Evolutionary conservation across 2,888 invertebrate genomes (phyloP), one percentile per base, ranked within the genome.

Genomic region (Thelaira solivaga): DNA sequence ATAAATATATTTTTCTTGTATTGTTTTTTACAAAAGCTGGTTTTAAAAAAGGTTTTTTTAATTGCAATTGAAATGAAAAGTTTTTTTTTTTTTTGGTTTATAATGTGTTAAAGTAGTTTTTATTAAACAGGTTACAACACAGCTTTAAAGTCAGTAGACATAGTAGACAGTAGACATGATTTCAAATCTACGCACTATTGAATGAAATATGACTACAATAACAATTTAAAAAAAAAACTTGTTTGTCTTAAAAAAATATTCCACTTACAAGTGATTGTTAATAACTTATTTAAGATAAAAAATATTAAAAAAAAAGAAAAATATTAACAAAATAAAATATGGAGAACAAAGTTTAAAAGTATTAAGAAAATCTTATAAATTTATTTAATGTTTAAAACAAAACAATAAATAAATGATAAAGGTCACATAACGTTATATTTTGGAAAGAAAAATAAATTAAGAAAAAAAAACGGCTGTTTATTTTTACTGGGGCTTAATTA

Each of bases 201-300:
- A 81, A 51, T 81, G 83, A 82, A 84, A 85, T 83, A 80, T 78
- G 49, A 49, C 45, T 62, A 43, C n/a, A n/a, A n/a, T 41, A 59
- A 73, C 29, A 45, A 18, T 45, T 36, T 29, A 31, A 76, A n/a
- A n/a, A n/a, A n/a, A n/a, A n/a, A 57, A 72, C 45, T 65, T 59
- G 55, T 49, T 47, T 22, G 7, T 20, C 16, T 36, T 5, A 45
- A 22, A 13, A 43, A 41, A 16, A 53, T 31, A 43, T 26, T 13
- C 47, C 62, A 26, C 18, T 64, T 11, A 2, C 24, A 47, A 64
- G 2, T 29, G 13, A 7, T 13, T 11, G 13, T 5, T 51, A 1
- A 39, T 26, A 11, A 6, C 10, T 16, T n/a, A 18, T 53, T 16
- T 26, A 61, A 7, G 5, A 18, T 31, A 61, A 47, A 11, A 43